Conservation (phyloP, 2,113 vertebrate genomes). For the Oplegnathus fasciatus region DNA sequence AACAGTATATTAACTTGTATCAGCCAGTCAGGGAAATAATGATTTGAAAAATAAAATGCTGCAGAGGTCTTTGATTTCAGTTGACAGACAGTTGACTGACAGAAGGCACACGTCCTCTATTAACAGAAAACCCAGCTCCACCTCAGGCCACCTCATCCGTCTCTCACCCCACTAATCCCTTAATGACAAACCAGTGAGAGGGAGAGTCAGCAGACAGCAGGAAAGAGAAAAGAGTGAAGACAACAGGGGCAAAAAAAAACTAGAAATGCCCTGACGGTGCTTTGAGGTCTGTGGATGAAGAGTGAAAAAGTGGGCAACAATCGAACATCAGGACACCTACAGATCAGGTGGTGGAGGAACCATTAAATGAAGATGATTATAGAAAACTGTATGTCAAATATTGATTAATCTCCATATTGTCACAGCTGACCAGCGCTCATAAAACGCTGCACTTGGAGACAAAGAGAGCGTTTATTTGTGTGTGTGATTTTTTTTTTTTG, state of each 20-base stretch:
- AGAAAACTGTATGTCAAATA: conserved; percentile 8
- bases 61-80: conserved; percentile 4
- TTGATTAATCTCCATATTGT: conserved; percentile 15
- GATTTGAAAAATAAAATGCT: conserved; percentile 15
- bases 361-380: conserved; percentile 1
- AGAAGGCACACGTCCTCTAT: conserved; percentile 56
- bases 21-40: background rate
- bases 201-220: conserved; percentile 44
- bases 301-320: background rate
- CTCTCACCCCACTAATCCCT: conserved; percentile 70
- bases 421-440: conserved; percentile 4
- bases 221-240: conserved; percentile 28
- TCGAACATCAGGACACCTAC: background rate
- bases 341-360: background rate
- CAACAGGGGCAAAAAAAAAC: background rate
- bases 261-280: background rate
- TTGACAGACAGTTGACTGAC: conserved; percentile 63
- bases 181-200: conserved; percentile 67
- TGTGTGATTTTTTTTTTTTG: conserved; percentile 2
- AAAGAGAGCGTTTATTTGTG: conserved; percentile 39
- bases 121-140: conserved; percentile 52
- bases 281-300: background rate
- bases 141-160: conserved; percentile 46
- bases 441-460: background rate
- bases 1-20: conserved; percentile 27